Conservation (phyloP, 2,113 vertebrate species). For the Dissostichus mawsoni region DNA sequence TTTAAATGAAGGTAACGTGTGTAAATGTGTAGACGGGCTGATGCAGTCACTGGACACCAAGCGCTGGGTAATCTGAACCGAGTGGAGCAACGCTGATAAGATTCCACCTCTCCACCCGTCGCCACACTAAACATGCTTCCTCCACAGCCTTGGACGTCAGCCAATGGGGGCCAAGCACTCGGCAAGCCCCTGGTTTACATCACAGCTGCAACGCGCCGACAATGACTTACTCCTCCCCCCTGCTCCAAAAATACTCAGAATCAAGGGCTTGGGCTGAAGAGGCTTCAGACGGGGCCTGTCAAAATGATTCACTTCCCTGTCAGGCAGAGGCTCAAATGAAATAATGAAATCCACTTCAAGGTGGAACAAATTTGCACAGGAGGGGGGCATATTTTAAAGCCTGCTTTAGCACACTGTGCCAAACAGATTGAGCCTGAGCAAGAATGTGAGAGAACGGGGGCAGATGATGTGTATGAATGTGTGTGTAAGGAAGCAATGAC, state of each 20-base stretch:
- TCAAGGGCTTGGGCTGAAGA: slow-evolving; percentile 82
- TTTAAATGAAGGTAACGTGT: slow-evolving; percentile 56
- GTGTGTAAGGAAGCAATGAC: slow-evolving; percentile 63
- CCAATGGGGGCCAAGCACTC: slow-evolving; percentile 76
- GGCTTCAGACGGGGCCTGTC: slow-evolving; percentile 83
- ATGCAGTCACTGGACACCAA: slow-evolving; percentile 61
- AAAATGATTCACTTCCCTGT: slow-evolving; percentile 87
- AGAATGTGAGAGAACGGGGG: slow-evolving; percentile 59
- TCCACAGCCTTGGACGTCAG: slow-evolving; percentile 74
- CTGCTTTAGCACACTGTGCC: slow-evolving; percentile 74
- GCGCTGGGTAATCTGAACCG: slow-evolving; percentile 72
- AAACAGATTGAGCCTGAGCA: slow-evolving; percentile 74
- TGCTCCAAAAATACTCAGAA: slow-evolving; percentile 84
- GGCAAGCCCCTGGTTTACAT: slow-evolving; percentile 75
- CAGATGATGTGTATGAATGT: slow-evolving; percentile 62
- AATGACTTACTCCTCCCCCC: slow-evolving; percentile 77
- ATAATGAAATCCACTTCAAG: slow-evolving; percentile 87
- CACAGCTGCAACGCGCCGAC: slow-evolving; percentile 71
- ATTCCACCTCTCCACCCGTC: slow-evolving; percentile 68
- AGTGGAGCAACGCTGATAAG: slow-evolving; percentile 76
- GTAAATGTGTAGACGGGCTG: slow-evolving; percentile 68
- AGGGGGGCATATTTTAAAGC: slow-evolving; percentile 82
- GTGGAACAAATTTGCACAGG: slow-evolving; percentile 85
- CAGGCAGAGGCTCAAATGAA: slow-evolving; percentile 83
- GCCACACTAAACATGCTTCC: slow-evolving; percentile 68